Base-by-base conservation (phyloP, 2,113 vertebrate species). In the Isurus oxyrinchus region DNA sequence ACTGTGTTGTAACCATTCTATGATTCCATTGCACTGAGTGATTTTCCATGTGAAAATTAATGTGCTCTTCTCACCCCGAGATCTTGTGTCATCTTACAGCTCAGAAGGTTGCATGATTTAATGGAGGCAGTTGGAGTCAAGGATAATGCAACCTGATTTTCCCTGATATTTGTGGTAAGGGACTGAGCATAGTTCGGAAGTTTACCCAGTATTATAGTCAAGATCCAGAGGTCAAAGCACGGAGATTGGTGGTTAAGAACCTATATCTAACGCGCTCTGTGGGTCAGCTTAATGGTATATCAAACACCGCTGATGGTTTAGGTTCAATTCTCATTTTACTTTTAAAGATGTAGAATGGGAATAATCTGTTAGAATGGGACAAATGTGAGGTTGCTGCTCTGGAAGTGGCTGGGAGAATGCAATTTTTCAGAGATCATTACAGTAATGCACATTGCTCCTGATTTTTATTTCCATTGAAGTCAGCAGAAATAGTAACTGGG, bases 381-480 rank as follows among this genome's bases (percentile, higher is more conserved):
- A 91, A 19, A 3, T 14, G 31, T 19, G 31, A n/a, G 25, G n/a
- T 16, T n/a, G 40, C n/a, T 81, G 27, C 35, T n/a, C 79, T 81
- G 10, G 35, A 79, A 11, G 3, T 88, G 49, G 21, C 44, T 53
- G 49, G 2, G 23, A 31, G 25, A 31, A 31, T 90, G 7, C 27
- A 8, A 61, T 31, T 91, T 61, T 31, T 91, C 88, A 61, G 27
- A 53, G 19, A 91, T 59, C 57, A 59, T 59, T 27, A n/a, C 0
- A 35, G 2, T 14, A 16, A 4, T 81, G 79, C 5, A 4, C 57
- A 91, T 61, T 35, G 14, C 53, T 61, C 14, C 13, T 35, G 57
- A 91, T 91, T n/a, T 55, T 88, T 88, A 55, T 27, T 88, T 88
- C 44, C 86, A 55, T 88, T 88, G 86, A 88, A 8, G 86, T 55